Percentiles rank a stretch among this genome's conserved stretches.
Evolutionary conservation across 1,140 invertebrate genomes (phyloP).

Genomic region (Scaptomyza graminum): DNA sequence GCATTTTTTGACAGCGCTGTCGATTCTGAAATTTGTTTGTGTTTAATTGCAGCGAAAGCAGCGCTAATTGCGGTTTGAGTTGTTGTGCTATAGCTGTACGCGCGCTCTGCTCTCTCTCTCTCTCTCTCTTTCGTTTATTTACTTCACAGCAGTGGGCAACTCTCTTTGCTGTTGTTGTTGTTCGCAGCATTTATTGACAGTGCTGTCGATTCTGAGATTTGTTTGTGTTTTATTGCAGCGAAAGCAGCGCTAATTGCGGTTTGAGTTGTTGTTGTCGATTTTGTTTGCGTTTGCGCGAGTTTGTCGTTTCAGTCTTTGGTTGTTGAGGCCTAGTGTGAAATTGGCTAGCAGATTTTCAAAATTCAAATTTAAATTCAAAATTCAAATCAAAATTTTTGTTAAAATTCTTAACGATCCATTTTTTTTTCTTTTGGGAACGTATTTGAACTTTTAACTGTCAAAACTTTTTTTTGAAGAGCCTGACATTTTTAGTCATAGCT

Average conservation of each 20-base stretch:
- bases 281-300: conserved; percentile 46
- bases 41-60: conserved; percentile 50
- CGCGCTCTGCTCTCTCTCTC: conserved; percentile 6
- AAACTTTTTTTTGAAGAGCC: no score
- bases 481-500: no score
- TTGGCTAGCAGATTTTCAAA: background rate
- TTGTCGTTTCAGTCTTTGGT: conserved; percentile 80
- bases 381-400: no score
- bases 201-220: conserved; percentile 46
- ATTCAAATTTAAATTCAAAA: no score
- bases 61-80: conserved; percentile 55
- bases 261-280: conserved; percentile 17
- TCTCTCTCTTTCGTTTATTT: conserved; percentile 34
- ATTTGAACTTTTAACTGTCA: no score
- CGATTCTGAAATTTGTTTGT: conserved; percentile 39
- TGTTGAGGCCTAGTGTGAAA: conserved; percentile 37
- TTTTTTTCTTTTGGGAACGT: no score
- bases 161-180: background rate
- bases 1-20: conserved; percentile 46
- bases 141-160: conserved; percentile 34
- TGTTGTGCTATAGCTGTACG: conserved; percentile 32
- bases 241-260: conserved; percentile 64
- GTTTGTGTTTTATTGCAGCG: conserved; percentile 36
- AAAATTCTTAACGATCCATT: no score
- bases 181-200: conserved; percentile 35